phyloP scores from a whole-genome alignment of 2,113 vertebrate species.

The Pseudorasbora parva region DNA sequence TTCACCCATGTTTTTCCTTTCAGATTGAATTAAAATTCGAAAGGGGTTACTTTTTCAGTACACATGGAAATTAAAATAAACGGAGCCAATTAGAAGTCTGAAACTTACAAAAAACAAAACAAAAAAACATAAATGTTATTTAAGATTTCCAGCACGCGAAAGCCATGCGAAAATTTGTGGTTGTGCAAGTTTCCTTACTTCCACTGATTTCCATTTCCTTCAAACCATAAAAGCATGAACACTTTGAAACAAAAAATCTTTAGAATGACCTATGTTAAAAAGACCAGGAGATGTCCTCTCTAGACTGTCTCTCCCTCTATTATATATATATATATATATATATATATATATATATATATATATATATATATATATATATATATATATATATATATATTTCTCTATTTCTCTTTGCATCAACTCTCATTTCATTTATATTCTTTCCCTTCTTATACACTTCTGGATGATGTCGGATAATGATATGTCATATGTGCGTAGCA shows the following conservation, averaged over 20 bases:
- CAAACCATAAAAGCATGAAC: not conserved
- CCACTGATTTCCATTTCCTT: not conserved
- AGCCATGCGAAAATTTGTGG: not conserved
- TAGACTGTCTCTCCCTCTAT: not conserved
- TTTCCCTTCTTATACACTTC: conserved; percentile 51
- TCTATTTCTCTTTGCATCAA: conserved; percentile 21
- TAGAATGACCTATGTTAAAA: not conserved
- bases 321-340: no score
- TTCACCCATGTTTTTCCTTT: not conserved
- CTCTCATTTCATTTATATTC: conserved; percentile 58
- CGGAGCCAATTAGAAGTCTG: not conserved
- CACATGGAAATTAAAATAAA: not conserved
- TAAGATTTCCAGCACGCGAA: not conserved
- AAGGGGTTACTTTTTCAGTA: no score
- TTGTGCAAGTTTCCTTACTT: not conserved
- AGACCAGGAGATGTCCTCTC: not conserved
- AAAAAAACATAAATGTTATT: not conserved
- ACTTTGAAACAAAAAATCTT: not conserved
- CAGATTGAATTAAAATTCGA: not conserved
- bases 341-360: no score
- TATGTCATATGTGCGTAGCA: conserved; percentile 60
- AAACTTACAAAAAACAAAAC: not conserved
- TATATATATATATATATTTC: no score
- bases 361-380: no score
- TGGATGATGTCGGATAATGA: conserved; percentile 62